Percentiles rank a stretch among this genome's conserved stretches.
Conservation (phyloP, 2,113 vertebrate genomes). For the Barbus barbus region DNA sequence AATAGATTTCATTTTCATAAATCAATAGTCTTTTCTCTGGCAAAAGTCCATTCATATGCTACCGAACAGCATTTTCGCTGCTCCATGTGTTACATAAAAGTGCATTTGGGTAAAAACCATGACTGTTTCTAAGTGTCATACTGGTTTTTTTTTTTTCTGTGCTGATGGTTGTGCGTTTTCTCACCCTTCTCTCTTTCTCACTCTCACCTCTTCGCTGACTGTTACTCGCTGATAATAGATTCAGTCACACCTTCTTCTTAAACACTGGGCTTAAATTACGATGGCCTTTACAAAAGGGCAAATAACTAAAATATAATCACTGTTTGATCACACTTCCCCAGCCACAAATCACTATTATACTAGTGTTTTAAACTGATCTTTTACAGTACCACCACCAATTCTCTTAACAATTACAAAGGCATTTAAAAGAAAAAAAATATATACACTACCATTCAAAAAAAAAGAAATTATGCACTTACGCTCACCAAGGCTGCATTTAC, state of each 20-base stretch:
- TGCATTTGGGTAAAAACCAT: not conserved
- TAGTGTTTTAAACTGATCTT: not conserved
- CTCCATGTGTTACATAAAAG: not conserved
- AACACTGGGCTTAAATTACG: slow-evolving; percentile 27
- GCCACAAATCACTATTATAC: not conserved
- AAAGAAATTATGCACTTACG: too few relatives aligned
- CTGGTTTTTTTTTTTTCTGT: not conserved
- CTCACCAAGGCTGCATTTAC: not conserved
- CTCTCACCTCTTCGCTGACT: slow-evolving; percentile 33
- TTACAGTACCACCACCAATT: not conserved
- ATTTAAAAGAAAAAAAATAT: not conserved
- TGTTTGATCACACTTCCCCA: not conserved
- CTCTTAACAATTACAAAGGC: not conserved
- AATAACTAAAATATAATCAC: slow-evolving; percentile 15
- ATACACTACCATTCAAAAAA: not conserved
- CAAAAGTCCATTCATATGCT: not conserved
- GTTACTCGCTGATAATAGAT: slow-evolving; percentile 35
- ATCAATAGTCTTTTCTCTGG: not conserved
- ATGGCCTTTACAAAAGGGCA: slow-evolving; percentile 30
- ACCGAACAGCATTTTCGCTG: not conserved
- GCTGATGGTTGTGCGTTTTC: slow-evolving; percentile 27
- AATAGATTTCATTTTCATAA: not conserved
- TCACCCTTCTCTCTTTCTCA: slow-evolving; percentile 33
- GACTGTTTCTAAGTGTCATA: slow-evolving; percentile 6
- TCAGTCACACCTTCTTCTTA: slow-evolving; percentile 30